Percentiles rank a stretch among this genome's conserved stretches.
These are phyloP conservation scores for Cosmia pyralina DNA, from an alignment of 2,888 invertebrate genomes.

Conservation along the genomic window DNA sequence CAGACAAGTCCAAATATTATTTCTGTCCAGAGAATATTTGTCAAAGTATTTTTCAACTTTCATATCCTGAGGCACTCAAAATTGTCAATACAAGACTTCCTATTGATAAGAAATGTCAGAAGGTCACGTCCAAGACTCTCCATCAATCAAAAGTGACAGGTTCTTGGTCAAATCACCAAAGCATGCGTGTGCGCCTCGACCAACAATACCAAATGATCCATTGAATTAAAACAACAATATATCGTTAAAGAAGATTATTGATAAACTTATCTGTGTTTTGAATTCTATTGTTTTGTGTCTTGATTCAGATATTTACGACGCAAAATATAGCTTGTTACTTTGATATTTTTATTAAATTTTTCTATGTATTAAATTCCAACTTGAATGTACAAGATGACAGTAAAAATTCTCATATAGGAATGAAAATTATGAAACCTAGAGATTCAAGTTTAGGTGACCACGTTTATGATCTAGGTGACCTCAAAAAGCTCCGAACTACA, in stretches of 20 bases:
- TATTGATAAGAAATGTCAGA: constrained; percentile 48
- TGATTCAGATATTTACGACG: constrained; percentile 32
- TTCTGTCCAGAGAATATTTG: constrained; percentile 25
- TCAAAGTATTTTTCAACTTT: constrained; percentile 31
- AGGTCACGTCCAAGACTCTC: constrained; percentile 54
- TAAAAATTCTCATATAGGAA: background rate
- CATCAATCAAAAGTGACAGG: constrained; percentile 54
- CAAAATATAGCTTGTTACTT: constrained; percentile 12
- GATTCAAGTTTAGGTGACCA: background rate
- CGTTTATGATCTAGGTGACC: constrained; percentile 26
- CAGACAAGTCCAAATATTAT: constrained; percentile 21
- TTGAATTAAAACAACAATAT: constrained; percentile 71
- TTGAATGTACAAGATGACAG: background rate
- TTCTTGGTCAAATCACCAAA: constrained; percentile 36
- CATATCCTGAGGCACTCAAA: constrained; percentile 28
- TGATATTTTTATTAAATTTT: background rate
- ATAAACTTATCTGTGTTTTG: constrained; percentile 62
- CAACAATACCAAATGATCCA: constrained; percentile 61
- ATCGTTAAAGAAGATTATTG: constrained; percentile 70
- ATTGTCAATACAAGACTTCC: constrained; percentile 55
- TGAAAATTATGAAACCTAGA: background rate
- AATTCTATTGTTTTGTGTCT: constrained; percentile 62
- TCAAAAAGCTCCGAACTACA: background rate
- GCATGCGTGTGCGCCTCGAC: constrained; percentile 34
- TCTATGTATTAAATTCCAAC: too few species aligned